phyloP scores from a whole-genome alignment of 2,888 invertebrate species.

The Autographa gamma region DNA sequence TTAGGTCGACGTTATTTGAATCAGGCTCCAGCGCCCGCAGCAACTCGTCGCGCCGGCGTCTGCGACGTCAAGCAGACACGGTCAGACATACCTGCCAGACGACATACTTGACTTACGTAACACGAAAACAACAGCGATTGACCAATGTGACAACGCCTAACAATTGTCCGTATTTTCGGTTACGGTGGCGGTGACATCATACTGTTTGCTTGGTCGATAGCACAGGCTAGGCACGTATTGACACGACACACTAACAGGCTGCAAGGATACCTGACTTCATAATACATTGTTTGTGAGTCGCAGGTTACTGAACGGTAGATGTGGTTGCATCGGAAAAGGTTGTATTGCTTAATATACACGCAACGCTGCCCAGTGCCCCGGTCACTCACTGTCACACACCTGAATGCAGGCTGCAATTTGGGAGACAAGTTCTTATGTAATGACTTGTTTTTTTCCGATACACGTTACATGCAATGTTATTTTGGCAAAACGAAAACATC shows the following conservation, averaged over 20 bases:
- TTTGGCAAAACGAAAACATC: background rate
- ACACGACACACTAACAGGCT: constrained; percentile 54
- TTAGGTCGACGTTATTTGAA: constrained; percentile 32
- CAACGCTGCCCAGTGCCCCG: constrained; percentile 53
- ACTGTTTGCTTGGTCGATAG: constrained; percentile 52
- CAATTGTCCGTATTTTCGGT: constrained; percentile 62
- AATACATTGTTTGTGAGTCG: constrained; percentile 37
- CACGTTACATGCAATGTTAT: background rate
- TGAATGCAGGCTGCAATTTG: constrained; percentile 38
- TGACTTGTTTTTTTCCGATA: background rate
- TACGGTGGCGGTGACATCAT: constrained; percentile 63
- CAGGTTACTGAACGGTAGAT: constrained; percentile 49
- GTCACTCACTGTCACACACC: constrained; percentile 53
- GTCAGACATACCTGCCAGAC: constrained; percentile 41
- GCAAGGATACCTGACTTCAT: constrained; percentile 37
- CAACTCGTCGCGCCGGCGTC: constrained; percentile 20
- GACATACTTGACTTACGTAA: constrained; percentile 71
- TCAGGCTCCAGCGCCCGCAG: constrained; percentile 8
- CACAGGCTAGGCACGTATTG: constrained; percentile 47
- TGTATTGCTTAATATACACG: constrained; percentile 54
- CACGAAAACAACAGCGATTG: constrained; percentile 61
- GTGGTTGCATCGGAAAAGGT: constrained; percentile 52
- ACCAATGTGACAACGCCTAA: constrained; percentile 65
- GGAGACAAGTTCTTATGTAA: constrained; percentile 50
- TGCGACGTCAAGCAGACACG: constrained; percentile 43